Evolutionary conservation across 2,113 vertebrate species (phyloP).

Genomic region (Epinephelus fuscoguttatus): DNA sequence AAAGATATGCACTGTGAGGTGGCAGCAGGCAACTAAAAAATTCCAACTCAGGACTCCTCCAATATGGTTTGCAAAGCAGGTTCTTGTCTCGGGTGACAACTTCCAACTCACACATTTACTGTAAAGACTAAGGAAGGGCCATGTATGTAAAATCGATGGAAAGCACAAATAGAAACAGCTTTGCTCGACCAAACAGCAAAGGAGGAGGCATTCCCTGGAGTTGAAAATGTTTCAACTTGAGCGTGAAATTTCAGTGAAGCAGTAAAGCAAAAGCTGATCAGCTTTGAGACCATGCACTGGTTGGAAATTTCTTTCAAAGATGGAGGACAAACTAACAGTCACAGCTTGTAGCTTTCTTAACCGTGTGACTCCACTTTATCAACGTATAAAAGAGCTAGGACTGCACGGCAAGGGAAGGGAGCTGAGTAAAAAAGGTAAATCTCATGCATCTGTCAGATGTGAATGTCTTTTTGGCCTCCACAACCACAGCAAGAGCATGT

Average conservation of each 20-base stretch:
- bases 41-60: constrained; percentile 29
- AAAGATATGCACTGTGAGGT: constrained; percentile 53
- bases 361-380: neutral
- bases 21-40: constrained; percentile 35
- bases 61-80: constrained; percentile 44
- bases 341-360: constrained; percentile 26
- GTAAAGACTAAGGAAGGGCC: constrained; percentile 7
- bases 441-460: neutral
- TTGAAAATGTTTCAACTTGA: constrained; percentile 15
- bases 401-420: neutral
- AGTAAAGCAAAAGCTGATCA: constrained; percentile 18
- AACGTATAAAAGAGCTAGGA: neutral
- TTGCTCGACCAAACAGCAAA: neutral
- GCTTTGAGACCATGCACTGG: neutral
- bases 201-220: neutral
- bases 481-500: neutral
- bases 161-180: constrained; percentile 12
- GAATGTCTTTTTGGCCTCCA: neutral
- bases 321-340: constrained; percentile 8
- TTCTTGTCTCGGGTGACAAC: constrained; percentile 8
- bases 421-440: neutral
- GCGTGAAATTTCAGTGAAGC: constrained; percentile 21
- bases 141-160: neutral
- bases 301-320: neutral
- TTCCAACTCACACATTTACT: constrained; percentile 2